phyloP scores from a whole-genome alignment of 2,113 vertebrate genomes.

The Sminthopsis crassicaudata region DNA sequence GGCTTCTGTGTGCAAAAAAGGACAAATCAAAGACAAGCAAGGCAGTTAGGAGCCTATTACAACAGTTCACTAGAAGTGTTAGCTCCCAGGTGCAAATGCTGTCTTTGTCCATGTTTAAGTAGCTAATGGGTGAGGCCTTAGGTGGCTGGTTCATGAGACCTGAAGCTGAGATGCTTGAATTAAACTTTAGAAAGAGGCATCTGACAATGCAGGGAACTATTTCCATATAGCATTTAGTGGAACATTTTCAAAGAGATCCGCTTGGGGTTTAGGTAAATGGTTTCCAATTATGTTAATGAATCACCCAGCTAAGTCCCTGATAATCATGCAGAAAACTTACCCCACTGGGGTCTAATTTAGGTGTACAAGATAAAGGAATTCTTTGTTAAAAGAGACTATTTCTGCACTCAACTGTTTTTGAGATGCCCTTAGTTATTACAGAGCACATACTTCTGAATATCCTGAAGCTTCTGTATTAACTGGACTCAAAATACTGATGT shows the following conservation, averaged over 20 bases:
- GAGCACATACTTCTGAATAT: neutral
- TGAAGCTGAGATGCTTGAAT: neutral
- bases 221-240: neutral
- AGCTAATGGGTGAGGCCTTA: neutral
- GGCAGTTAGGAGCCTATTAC: neutral
- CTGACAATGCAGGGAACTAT: neutral
- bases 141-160: neutral
- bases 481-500: neutral
- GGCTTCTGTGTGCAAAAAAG: neutral
- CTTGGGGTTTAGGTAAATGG: neutral
- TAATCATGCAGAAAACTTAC: neutral
- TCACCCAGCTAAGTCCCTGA: constrained; percentile 11
- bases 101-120: neutral
- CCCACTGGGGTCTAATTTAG: neutral
- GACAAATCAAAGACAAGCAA: neutral
- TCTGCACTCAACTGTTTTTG: neutral
- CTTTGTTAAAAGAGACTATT: neutral
- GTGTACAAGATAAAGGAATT: constrained; percentile 38
- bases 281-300: constrained; percentile 20
- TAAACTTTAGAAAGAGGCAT: neutral
- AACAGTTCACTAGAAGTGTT: neutral
- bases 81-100: neutral
- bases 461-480: neutral
- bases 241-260: neutral
- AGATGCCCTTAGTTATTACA: neutral